phyloP scores from a whole-genome alignment of 2,888 invertebrate species.

The Phanerotoma sp. region DNA sequence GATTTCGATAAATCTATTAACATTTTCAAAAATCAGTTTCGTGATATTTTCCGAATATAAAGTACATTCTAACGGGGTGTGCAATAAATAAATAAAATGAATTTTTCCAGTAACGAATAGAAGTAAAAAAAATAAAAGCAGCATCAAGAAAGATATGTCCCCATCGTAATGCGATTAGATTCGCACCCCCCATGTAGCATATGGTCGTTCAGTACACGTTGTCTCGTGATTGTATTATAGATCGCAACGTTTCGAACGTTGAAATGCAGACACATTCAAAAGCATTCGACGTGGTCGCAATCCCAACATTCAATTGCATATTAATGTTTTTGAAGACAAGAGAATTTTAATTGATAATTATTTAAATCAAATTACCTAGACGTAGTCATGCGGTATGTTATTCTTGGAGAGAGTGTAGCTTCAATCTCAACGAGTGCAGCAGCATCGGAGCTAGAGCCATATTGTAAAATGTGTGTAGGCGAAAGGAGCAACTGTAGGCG shows the following conservation, averaged over 20 bases:
- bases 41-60: too few relatives aligned
- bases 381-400: background rate
- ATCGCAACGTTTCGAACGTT: background rate
- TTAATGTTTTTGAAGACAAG: constrained; percentile 4
- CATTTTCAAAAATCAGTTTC: too few relatives aligned
- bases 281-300: constrained; percentile 2
- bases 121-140: background rate
- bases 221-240: constrained; percentile 6
- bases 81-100: too few relatives aligned
- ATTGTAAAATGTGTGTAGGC: constrained; percentile 5
- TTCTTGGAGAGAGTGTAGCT: background rate
- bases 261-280: background rate
- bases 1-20: too few relatives aligned
- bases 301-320: constrained; percentile 1
- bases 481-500: background rate
- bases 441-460: background rate
- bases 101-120: background rate
- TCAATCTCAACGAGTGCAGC: background rate
- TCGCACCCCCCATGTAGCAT: constrained; percentile 12
- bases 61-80: too few relatives aligned
- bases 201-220: constrained; percentile 10
- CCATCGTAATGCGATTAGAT: constrained; percentile 25
- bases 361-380: constrained; percentile 2
- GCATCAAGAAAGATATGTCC: background rate
- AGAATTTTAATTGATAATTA: constrained; percentile 7